Evolutionary conservation across 2,888 invertebrate species (phyloP), one percentile per base, ranked within the genome.

Genomic region (Brenthis hecate): DNA sequence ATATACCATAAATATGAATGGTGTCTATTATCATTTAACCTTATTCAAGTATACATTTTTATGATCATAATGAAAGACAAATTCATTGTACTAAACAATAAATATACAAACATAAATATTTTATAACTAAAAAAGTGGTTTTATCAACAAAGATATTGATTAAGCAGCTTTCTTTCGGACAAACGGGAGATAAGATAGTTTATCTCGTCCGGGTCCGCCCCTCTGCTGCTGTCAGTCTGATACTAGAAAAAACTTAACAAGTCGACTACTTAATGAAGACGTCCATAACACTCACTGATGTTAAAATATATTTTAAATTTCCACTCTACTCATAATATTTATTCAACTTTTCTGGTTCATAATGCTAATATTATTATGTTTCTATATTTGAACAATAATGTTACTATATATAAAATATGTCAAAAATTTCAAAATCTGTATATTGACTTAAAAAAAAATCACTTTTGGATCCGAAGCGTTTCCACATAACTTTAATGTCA

Each of bases 101-200:
- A n/a, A 50, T 50, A 60, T 13, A n/a, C 28, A n/a, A n/a, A 14
- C 6, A 16, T 56, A 8, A 60, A 58, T 23, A 23, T 23, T 19
- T 50, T 60, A 50, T 50, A 5, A 60, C n/a, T 60, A 48, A 48
- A 47, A 61, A 66, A 66, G n/a, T 47, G 67, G 73, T 75, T 77
- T 76, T 75, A 78, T 76, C 76, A 71, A 68, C 43, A 73, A 65
- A 75, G 68, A 76, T 85, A 89, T 91, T 84, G 88, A 89, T 89
- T 81, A 77, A 81, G 70, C 78, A 83, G 81, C 84, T 84, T 86
- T 85, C 83, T 81, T 80, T 77, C 74, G 70, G 47, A 70, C 70
- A 76, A 88, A 88, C 78, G 76, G 66, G 76, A 81, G 89, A 90
- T 90, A 88, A 89, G 86, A 88, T 87, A 88, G 82, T 82, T 83